Evolutionary conservation across 2,888 invertebrate genomes (phyloP).

Genomic region (Lacanobia oleracea): DNA sequence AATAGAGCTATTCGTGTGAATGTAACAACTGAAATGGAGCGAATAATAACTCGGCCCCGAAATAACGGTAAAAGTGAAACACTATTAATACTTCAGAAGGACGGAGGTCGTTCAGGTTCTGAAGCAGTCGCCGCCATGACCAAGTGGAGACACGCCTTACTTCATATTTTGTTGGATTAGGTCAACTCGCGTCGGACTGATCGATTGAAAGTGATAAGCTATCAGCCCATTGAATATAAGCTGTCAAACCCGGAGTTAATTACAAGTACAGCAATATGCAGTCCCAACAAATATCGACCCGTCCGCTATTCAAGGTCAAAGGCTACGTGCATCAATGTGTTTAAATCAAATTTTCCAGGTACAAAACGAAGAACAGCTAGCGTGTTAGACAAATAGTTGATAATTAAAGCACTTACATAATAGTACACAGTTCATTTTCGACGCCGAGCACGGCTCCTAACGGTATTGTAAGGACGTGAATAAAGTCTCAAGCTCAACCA

Average conservation of each 20-base stretch:
- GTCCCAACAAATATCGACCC: neutral
- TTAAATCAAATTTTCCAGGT: neutral
- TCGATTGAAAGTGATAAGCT: conserved; percentile 16
- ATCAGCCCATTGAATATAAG: conserved; percentile 23
- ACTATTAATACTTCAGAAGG: conserved; percentile 22
- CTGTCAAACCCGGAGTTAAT: conserved; percentile 19
- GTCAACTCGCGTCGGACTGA: neutral
- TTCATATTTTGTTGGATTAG: conserved; percentile 2
- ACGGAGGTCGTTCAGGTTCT: conserved; percentile 1
- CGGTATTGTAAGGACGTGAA: neutral
- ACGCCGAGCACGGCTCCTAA: neutral
- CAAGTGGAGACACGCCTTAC: neutral
- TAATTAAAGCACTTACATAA: neutral
- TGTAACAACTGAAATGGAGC: conserved; percentile 31
- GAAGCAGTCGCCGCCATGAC: neutral
- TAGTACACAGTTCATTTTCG: neutral
- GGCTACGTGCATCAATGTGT: too few relatives aligned
- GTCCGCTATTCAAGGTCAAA: neutral
- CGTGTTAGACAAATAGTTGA: neutral
- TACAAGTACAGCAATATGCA: conserved; percentile 7
- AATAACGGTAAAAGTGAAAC: conserved; percentile 39
- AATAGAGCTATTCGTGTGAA: conserved; percentile 24
- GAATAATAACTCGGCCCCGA: conserved; percentile 8
- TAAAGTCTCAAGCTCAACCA: neutral
- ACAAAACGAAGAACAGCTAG: neutral